phyloP scores from a whole-genome alignment of 2,113 vertebrate genomes.

The Xenopus tropicalis region UCB_Xtro_10.0 CM004449.2:116007001-116007500 shows the following conservation, averaged over 20 bases:
- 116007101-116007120: no score
- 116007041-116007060: no score
- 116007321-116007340: constrained; percentile 25
- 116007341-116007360: constrained; percentile 3
- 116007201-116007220: neutral
- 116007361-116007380: constrained; percentile 30
- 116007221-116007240: neutral
- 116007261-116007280: no score
- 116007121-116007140: constrained; percentile 27
- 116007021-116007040: no score
- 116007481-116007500: neutral
- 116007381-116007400: neutral
- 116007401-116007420: constrained; percentile 9
- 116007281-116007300: neutral
- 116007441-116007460: constrained; percentile 4
- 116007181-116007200: constrained; percentile 2
- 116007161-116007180: neutral
- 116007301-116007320: constrained; percentile 20
- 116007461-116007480: neutral
- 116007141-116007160: neutral
- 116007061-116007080: no score
- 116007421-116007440: neutral
- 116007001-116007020: no score
- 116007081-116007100: no score
- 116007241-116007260: no score